Conservation (phyloP, 53 echinoderm and acorn worm genomes). For the Echinometra lucunter region DNA sequence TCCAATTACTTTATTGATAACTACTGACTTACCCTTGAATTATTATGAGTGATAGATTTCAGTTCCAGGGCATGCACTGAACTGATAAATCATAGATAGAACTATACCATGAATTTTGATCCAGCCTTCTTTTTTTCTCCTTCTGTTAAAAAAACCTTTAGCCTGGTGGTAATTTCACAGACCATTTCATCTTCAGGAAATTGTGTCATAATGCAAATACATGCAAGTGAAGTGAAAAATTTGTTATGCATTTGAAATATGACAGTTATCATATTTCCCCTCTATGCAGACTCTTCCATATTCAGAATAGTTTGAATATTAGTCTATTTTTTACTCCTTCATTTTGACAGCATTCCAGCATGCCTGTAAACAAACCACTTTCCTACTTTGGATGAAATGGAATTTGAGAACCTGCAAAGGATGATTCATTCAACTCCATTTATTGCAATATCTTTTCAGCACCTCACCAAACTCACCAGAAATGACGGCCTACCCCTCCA, state of each 20-base stretch:
- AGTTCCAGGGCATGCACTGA: no score
- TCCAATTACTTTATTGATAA: no score
- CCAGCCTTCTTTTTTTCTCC: no score
- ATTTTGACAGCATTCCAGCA: background rate
- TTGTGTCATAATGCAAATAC: background rate
- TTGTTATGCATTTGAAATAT: background rate
- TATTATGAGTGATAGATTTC: no score
- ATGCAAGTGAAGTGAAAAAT: background rate
- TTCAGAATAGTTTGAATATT: background rate
- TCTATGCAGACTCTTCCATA: background rate
- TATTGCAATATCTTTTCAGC: slow-evolving; percentile 14
- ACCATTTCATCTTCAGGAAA: no score
- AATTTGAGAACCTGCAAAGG: background rate
- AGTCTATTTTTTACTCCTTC: background rate
- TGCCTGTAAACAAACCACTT: background rate
- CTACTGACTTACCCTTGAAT: no score
- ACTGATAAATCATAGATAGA: no score
- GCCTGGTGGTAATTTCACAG: no score
- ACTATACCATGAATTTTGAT: no score
- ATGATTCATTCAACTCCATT: slow-evolving; percentile 27
- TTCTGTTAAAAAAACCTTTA: no score
- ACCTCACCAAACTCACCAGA: background rate
- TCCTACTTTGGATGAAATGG: background rate
- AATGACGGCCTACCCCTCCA: background rate
- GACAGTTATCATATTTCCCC: background rate